phyloP scores from a whole-genome alignment of 2,113 vertebrate species.

The Apus apus region DNA sequence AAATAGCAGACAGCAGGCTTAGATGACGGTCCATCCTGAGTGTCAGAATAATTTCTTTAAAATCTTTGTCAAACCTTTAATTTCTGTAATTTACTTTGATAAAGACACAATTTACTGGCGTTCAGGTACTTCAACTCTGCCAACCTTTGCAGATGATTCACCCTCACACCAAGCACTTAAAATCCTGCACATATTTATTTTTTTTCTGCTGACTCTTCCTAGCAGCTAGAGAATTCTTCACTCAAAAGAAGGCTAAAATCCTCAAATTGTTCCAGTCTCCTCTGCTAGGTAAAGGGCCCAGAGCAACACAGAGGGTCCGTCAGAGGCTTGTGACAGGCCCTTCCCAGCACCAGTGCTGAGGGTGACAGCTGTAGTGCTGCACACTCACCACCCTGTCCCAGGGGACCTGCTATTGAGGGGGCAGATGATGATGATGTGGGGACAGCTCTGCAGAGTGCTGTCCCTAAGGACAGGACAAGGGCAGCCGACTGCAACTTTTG shows the following conservation, averaged over 20 bases:
- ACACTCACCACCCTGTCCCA: rapidly evolving
- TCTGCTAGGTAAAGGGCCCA: rapidly evolving
- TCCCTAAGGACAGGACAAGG: slow-evolving; percentile 44
- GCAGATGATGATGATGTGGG: background rate
- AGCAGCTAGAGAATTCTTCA: background rate
- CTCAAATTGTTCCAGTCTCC: background rate
- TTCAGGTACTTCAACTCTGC: background rate
- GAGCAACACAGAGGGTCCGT: rapidly evolving
- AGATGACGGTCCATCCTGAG: background rate
- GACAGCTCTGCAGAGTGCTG: background rate
- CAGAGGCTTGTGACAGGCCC: background rate
- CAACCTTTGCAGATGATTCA: background rate
- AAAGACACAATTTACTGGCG: background rate
- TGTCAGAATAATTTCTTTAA: background rate
- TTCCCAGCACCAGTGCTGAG: rapidly evolving
- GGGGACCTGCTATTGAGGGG: rapidly evolving
- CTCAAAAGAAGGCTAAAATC: background rate
- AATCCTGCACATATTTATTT: background rate
- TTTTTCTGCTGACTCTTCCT: background rate
- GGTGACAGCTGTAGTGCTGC: background rate
- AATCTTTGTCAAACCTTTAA: background rate
- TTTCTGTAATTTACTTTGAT: background rate
- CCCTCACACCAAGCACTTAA: background rate
- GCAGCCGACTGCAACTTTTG: background rate
- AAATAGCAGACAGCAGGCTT: background rate